Evolutionary conservation across 2,888 invertebrate genomes (phyloP).

Genomic region (Epiblema foenella): DNA sequence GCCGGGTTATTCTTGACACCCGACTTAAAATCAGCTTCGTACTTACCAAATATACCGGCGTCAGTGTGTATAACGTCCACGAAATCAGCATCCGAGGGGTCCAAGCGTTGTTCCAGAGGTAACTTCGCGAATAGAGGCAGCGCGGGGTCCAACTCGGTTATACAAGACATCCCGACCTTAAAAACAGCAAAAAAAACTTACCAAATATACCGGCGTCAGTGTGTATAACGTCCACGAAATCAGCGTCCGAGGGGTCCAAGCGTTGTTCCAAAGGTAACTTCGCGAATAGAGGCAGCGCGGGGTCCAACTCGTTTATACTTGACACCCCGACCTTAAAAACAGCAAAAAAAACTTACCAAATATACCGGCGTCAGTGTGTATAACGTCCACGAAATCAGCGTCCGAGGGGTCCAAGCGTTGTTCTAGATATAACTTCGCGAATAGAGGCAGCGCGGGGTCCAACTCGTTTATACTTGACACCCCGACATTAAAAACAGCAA

Average conservation of each 20-base stretch:
- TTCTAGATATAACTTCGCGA: conserved; percentile 80
- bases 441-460: conserved; percentile 87
- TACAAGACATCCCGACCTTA: too few relatives aligned
- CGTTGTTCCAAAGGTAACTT: conserved; percentile 80
- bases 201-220: conserved; percentile 85
- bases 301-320: conserved; percentile 87
- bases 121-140: too few relatives aligned
- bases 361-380: conserved; percentile 86
- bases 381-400: conserved; percentile 87
- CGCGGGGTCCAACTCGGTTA: conserved; percentile 84
- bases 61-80: conserved; percentile 71
- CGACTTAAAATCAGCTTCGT: neutral
- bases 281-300: conserved; percentile 86
- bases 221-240: conserved; percentile 87
- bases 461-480: conserved; percentile 86
- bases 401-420: conserved; percentile 83
- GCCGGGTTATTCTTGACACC: too few relatives aligned
- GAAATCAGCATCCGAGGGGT: too few relatives aligned
- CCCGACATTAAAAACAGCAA: too few relatives aligned
- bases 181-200: too few relatives aligned
- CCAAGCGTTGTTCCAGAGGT: too few relatives aligned
- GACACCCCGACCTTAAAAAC: too few relatives aligned
- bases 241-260: conserved; percentile 84
- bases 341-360: conserved; percentile 71
- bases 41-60: conserved; percentile 79